A percentile compares a stretch with the other conserved stretches of the same genome.
These are phyloP conservation scores for Drosophila equinoxialis DNA, from an alignment of 1,140 invertebrate species.

Conservation along the genomic window DNA sequence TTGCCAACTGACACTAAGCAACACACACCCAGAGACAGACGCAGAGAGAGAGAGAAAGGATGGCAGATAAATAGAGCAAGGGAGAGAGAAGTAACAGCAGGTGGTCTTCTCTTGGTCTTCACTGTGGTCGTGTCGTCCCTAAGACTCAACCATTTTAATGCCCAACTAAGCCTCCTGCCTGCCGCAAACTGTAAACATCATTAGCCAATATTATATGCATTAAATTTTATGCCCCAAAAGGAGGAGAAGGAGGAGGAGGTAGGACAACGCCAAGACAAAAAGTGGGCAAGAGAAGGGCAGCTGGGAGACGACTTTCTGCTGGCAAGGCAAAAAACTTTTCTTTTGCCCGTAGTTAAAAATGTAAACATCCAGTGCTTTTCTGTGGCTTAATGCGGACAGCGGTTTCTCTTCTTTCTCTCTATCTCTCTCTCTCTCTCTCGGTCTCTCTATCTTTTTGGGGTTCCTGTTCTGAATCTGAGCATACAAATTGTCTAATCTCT, in stretches of 20 bases:
- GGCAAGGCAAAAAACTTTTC: conserved; percentile 70
- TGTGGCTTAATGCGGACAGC: conserved; percentile 75
- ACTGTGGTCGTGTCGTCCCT: conserved; percentile 67
- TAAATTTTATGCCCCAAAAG: conserved; percentile 82
- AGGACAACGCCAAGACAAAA: conserved; percentile 10
- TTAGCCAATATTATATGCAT: conserved; percentile 83
- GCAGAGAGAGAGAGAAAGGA: background rate
- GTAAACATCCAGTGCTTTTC: conserved; percentile 70
- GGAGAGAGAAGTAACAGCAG: conserved; percentile 32
- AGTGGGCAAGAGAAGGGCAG: conserved; percentile 14
- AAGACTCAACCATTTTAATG: conserved; percentile 79
- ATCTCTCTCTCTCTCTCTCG: background rate
- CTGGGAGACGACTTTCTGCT: conserved; percentile 17
- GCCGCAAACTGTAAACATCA: conserved; percentile 82
- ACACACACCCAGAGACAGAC: conserved; percentile 8
- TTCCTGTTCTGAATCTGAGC: conserved; percentile 29
- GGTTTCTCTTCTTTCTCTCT: background rate
- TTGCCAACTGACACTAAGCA: conserved; percentile 64
- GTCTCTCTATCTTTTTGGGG: background rate
- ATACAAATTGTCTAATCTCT: conserved; percentile 79
- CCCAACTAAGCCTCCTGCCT: conserved; percentile 64
- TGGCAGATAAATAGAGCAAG: background rate
- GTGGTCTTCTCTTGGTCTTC: conserved; percentile 13
- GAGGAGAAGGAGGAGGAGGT: background rate
- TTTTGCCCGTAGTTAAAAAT: conserved; percentile 78